These are phyloP conservation scores for Pteronotus mesoamericanus DNA, from an alignment of 2,797 vertebrate genomes.

Conservation along the genomic window DNA sequence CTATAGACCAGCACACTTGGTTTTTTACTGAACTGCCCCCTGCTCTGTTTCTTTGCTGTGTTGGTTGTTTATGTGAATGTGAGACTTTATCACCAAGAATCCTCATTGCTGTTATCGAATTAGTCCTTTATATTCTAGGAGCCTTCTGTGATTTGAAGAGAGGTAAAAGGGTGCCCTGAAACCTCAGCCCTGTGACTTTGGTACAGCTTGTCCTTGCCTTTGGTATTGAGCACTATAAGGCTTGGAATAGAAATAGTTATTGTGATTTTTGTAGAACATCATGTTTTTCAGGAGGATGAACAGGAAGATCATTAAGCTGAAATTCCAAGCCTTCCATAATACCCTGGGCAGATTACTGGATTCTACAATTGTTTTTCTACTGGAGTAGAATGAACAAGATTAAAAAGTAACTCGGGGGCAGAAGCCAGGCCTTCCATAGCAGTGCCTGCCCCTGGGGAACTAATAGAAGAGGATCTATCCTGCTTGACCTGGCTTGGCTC, in stretches of 20 bases:
- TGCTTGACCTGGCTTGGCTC: not conserved
- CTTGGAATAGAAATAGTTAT: not conserved
- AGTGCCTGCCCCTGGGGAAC: not conserved
- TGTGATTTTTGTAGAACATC: constrained; percentile 19
- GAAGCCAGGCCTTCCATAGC: not conserved
- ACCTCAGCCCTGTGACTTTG: not conserved
- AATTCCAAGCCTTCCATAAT: not conserved
- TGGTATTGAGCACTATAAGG: not conserved
- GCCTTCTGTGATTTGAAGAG: not conserved
- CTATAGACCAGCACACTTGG: not conserved
- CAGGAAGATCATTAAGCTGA: not conserved
- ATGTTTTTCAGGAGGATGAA: not conserved
- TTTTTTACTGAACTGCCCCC: not conserved
- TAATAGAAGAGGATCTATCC: not conserved
- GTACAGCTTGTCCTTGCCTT: not conserved
- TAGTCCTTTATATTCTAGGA: not conserved
- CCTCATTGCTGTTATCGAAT: not conserved
- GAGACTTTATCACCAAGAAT: not conserved
- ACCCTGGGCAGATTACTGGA: not conserved
- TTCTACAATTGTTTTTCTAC: not conserved
- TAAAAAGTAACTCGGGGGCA: not conserved
- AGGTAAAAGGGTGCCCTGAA: not conserved
- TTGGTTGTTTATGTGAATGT: not conserved
- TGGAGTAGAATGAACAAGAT: not conserved
- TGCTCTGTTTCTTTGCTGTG: not conserved